A percentile compares a stretch with the other conserved stretches of the same genome.
phyloP scores from a whole-genome alignment of 2,888 invertebrate genomes.

The Cephus rjabovi region DNA sequence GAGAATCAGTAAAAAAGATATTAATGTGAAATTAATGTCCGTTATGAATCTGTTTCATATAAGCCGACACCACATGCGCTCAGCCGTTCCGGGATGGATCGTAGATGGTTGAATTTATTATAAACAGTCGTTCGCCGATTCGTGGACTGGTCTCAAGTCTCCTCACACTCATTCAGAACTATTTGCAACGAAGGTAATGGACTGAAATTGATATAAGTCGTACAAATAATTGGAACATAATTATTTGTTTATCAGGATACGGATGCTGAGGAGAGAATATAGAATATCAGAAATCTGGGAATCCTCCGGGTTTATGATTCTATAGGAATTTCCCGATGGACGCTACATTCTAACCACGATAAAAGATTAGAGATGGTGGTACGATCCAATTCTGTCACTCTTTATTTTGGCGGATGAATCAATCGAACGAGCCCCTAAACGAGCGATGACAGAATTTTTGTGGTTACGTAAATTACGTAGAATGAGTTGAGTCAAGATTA shows the following conservation, averaged over 20 bases:
- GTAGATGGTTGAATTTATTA: slow-evolving; percentile 42
- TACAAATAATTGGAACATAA: background rate
- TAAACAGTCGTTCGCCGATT: slow-evolving; percentile 37
- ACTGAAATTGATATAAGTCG: background rate
- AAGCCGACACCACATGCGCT: slow-evolving; percentile 42
- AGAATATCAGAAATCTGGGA: background rate
- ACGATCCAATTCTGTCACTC: background rate
- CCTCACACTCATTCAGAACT: background rate
- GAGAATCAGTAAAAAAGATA: slow-evolving; percentile 18
- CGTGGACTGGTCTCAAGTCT: background rate
- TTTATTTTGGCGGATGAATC: background rate
- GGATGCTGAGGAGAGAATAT: background rate
- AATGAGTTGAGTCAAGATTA: background rate
- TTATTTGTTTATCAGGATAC: background rate
- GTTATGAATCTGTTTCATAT: slow-evolving; percentile 38
- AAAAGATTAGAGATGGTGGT: background rate
- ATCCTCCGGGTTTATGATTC: background rate
- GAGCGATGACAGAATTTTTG: slow-evolving; percentile 1
- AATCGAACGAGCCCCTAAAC: background rate
- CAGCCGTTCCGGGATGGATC: slow-evolving; percentile 22
- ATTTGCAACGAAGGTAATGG: slow-evolving; percentile 2
- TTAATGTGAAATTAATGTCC: slow-evolving; percentile 38
- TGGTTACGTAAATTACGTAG: background rate
- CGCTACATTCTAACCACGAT: background rate
- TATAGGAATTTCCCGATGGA: background rate